Conservation (phyloP, 2,888 invertebrate genomes). For the Macaria notata region DNA sequence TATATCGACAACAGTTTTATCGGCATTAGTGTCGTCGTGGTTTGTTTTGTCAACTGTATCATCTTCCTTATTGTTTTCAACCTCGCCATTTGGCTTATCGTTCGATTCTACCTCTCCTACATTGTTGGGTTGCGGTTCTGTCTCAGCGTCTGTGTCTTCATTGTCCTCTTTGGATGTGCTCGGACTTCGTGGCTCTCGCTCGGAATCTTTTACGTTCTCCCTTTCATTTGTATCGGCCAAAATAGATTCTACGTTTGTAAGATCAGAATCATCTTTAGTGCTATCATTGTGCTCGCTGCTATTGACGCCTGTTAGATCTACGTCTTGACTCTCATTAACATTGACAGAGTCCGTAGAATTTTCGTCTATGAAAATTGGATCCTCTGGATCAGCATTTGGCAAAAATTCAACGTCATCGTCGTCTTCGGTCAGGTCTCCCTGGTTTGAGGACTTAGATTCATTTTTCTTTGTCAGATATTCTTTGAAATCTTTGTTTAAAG, state of each 20-base stretch:
- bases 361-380: constrained; percentile 78
- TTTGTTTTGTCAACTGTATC: constrained; percentile 6
- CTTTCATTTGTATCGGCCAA: constrained; percentile 5
- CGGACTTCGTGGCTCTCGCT: not conserved
- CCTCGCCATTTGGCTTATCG: not conserved
- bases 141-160: not conserved
- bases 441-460: constrained; percentile 17
- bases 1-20: not conserved
- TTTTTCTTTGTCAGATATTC: constrained; percentile 67
- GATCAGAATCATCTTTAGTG: constrained; percentile 36
- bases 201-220: constrained; percentile 2
- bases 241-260: constrained; percentile 18
- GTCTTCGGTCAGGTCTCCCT: constrained; percentile 42
- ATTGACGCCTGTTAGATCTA: constrained; percentile 63
- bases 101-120: not conserved
- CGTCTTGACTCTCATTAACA: constrained; percentile 56
- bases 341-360: constrained; percentile 70
- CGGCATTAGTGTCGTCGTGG: not conserved
- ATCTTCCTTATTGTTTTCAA: not conserved
- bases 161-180: not conserved
- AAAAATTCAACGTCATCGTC: constrained; percentile 71
- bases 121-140: not conserved
- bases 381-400: constrained; percentile 62
- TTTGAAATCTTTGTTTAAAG: constrained; percentile 79
- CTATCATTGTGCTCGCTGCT: constrained; percentile 79